These are phyloP conservation scores for Schizopygopsis malacanthus DNA, from an alignment of 2,797 vertebrate genomes.

Conservation along the genomic window DNA sequence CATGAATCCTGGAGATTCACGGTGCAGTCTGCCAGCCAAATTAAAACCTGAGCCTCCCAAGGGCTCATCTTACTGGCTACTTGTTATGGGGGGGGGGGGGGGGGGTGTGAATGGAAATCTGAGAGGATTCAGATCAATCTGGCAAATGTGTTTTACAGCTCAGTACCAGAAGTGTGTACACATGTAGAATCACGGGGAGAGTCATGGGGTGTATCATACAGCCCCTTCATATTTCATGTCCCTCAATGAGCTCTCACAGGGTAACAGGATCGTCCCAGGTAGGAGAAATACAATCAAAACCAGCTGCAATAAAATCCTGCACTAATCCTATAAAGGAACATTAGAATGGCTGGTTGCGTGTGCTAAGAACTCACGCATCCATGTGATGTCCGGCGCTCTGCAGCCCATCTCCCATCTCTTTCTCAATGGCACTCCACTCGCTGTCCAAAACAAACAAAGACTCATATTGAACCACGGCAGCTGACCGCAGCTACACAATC, in stretches of 20 bases:
- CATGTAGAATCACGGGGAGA: conserved; percentile 34
- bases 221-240: conserved; percentile 52
- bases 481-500: not conserved
- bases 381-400: conserved; percentile 99
- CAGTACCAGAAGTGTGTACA: conserved; percentile 38
- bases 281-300: conserved; percentile 37
- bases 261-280: conserved; percentile 41
- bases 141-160: conserved; percentile 59
- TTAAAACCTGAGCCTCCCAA: conserved; percentile 52
- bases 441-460: conserved; percentile 75
- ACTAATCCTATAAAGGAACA: conserved; percentile 49
- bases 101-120: conserved; percentile 47
- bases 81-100: conserved; percentile 44
- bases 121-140: conserved; percentile 54
- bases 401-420: conserved; percentile 95
- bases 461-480: conserved; percentile 9
- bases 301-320: conserved; percentile 43
- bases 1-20: conserved; percentile 25
- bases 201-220: conserved; percentile 50
- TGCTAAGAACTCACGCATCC: conserved; percentile 89
- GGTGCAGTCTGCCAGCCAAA: conserved; percentile 27
- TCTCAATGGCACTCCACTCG: conserved; percentile 97
- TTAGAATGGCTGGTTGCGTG: conserved; percentile 40
- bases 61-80: conserved; percentile 56
- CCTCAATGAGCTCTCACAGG: conserved; percentile 52